A percentile compares a stretch with the other conserved stretches of the same genome.
Evolutionary conservation across 2,888 invertebrate genomes (phyloP).

Genomic region (Muschampia plurimacula): DNA sequence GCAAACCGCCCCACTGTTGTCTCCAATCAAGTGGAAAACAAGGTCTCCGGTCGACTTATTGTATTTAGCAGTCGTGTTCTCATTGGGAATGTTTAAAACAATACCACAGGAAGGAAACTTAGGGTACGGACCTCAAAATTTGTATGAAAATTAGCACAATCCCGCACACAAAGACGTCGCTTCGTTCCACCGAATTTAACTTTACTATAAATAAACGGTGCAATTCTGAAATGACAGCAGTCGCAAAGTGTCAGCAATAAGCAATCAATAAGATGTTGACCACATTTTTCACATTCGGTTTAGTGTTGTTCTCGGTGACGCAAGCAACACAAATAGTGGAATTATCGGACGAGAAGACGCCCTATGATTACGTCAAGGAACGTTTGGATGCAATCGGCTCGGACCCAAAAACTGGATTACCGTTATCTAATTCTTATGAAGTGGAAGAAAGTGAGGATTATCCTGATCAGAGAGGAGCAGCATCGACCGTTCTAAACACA

Average conservation of each 20-base stretch:
- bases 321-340: slow-evolving; percentile 64
- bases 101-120: slow-evolving; percentile 84
- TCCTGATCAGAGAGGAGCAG: slow-evolving; percentile 80
- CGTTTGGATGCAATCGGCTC: slow-evolving; percentile 67
- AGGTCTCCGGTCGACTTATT: slow-evolving; percentile 80
- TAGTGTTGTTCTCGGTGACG: slow-evolving; percentile 54
- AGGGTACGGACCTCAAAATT: slow-evolving; percentile 65
- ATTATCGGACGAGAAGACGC: slow-evolving; percentile 72
- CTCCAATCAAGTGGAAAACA: slow-evolving; percentile 83
- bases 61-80: slow-evolving; percentile 76
- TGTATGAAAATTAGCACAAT: slow-evolving; percentile 77
- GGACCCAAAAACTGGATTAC: slow-evolving; percentile 67
- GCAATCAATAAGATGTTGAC: slow-evolving; percentile 71
- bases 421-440: slow-evolving; percentile 82
- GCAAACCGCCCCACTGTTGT: slow-evolving; percentile 74
- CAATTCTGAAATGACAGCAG: slow-evolving; percentile 77
- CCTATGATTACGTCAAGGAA: slow-evolving; percentile 78
- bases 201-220: slow-evolving; percentile 80
- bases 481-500: slow-evolving; percentile 71
- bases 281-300: slow-evolving; percentile 52
- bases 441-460: slow-evolving; percentile 86
- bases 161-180: slow-evolving; percentile 59
- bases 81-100: slow-evolving; percentile 81
- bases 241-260: slow-evolving; percentile 66
- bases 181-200: slow-evolving; percentile 79